These are phyloP conservation scores for Formicarius rufipectus DNA, from an alignment of 2,113 vertebrate genomes.

Conservation along the genomic window DNA sequence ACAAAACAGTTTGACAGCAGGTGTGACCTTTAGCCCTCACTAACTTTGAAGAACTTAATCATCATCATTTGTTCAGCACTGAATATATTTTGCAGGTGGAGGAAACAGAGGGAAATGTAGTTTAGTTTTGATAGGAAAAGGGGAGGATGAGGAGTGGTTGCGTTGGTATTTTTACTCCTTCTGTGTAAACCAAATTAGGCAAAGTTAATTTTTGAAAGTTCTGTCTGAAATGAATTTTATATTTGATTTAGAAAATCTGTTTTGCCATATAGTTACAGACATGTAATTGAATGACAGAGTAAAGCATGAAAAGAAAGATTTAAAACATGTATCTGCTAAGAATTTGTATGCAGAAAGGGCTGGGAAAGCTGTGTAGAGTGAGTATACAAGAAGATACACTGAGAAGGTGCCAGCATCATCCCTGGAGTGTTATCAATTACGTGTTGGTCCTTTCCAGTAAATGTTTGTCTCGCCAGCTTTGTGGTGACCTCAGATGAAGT, in stretches of 20 bases:
- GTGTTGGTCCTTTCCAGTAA: neutral
- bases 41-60: constrained; percentile 60
- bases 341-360: neutral
- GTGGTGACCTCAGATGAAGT: neutral
- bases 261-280: neutral
- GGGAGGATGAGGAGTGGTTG: neutral
- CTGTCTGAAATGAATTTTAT: neutral
- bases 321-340: neutral
- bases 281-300: neutral
- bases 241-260: neutral
- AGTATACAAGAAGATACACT: neutral
- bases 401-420: neutral
- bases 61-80: constrained; percentile 35
- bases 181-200: neutral
- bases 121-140: neutral
- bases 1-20: constrained; percentile 77
- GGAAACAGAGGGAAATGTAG: constrained; percentile 37
- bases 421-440: neutral
- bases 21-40: constrained; percentile 78
- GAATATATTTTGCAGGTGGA: constrained; percentile 60
- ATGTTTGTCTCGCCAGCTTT: neutral
- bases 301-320: neutral
- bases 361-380: neutral
- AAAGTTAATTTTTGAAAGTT: neutral
- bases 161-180: neutral